Evolutionary conservation across 2,113 vertebrate species (phyloP).

Genomic region (Stomatorhinus ivindoensis): DNA sequence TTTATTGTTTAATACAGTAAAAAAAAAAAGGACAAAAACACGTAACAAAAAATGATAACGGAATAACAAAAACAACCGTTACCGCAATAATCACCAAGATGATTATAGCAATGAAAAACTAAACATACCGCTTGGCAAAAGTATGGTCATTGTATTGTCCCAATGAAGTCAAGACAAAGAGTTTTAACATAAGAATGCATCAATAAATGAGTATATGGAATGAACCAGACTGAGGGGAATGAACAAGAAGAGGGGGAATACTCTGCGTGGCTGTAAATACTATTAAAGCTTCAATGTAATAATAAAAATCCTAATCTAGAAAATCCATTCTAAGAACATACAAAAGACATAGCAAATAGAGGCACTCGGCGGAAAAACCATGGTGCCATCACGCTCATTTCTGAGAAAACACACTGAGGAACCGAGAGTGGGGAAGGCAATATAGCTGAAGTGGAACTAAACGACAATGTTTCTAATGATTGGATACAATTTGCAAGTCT

Average conservation of each 20-base stretch:
- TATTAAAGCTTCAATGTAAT: constrained; percentile 27
- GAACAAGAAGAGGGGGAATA: constrained; percentile 26
- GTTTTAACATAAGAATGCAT: neutral
- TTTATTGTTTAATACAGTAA: constrained; percentile 54
- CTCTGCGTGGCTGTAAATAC: constrained; percentile 16
- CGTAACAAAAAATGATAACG: constrained; percentile 34
- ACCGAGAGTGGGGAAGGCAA: neutral
- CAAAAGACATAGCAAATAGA: constrained; percentile 25
- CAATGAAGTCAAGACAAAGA: neutral
- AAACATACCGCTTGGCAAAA: constrained; percentile 31
- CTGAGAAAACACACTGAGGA: neutral
- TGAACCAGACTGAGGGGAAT: neutral
- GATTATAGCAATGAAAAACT: constrained; percentile 20
- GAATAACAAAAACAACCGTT: constrained; percentile 36
- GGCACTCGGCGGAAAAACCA: constrained; percentile 24
- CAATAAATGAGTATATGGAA: constrained; percentile 24
- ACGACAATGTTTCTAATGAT: neutral
- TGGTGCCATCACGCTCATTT: constrained; percentile 31
- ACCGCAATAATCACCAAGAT: neutral
- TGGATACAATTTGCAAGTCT: neutral
- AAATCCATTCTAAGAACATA: constrained; percentile 27
- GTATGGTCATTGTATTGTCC: neutral
- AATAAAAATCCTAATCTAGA: constrained; percentile 31
- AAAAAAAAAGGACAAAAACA: constrained; percentile 32
- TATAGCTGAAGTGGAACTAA: constrained; percentile 4